A percentile compares a stretch with the other conserved stretches of the same genome.
Conservation (phyloP, 2,888 invertebrate genomes). For the Synanthedon vespiformis region DNA sequence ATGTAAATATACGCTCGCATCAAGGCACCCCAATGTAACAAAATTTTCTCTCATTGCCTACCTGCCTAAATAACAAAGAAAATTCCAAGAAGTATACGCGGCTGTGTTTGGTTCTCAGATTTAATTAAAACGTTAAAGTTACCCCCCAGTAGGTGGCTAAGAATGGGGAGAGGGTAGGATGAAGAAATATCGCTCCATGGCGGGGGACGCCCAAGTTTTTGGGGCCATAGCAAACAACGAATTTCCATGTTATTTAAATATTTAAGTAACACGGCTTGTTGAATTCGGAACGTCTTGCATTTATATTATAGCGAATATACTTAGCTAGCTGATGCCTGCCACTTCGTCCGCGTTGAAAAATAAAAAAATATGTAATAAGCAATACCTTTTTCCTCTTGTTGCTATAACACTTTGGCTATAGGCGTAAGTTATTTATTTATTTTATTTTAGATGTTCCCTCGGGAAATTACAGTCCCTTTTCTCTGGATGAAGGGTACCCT, state of each 20-base stretch:
- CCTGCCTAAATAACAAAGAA: conserved; percentile 37
- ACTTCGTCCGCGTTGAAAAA: no score
- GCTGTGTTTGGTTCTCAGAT: conserved; percentile 41
- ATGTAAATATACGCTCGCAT: background rate
- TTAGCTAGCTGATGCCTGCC: no score
- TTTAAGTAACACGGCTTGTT: conserved; percentile 6
- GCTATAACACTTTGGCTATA: no score
- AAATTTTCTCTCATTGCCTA: background rate
- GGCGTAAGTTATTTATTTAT: no score
- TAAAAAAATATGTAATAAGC: no score
- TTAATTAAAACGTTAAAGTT: conserved; percentile 60
- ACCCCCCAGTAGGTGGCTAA: conserved; percentile 9
- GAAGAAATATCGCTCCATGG: conserved; percentile 40
- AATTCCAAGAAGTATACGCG: conserved; percentile 45
- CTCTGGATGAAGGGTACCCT: no score
- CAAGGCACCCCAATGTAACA: background rate
- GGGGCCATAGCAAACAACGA: conserved; percentile 55
- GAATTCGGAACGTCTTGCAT: background rate
- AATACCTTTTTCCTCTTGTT: no score
- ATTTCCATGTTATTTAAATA: conserved; percentile 67
- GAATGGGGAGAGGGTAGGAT: conserved; percentile 20
- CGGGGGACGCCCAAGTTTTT: conserved; percentile 40
- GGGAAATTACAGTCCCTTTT: no score
- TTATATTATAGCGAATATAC: background rate
- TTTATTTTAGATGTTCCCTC: no score